Conservation (phyloP, 2,113 vertebrate genomes). For the Centrocercus urophasianus region DNA sequence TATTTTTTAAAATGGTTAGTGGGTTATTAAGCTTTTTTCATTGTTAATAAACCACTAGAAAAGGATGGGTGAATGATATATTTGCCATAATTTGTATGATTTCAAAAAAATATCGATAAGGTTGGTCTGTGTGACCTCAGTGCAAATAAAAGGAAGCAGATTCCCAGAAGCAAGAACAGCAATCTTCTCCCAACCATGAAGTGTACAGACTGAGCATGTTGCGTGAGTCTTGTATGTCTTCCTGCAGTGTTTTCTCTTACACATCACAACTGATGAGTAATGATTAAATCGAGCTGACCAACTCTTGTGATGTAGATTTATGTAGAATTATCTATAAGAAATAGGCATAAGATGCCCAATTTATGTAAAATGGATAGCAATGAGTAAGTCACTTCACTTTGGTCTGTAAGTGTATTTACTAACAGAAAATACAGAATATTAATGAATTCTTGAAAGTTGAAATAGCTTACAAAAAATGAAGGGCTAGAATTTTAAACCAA, state of each 20-base stretch:
- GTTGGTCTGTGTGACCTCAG: neutral
- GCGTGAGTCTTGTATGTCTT: neutral
- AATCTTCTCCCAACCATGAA: neutral
- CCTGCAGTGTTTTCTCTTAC: neutral
- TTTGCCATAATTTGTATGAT: neutral
- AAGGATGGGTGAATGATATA: neutral
- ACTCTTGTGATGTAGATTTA: neutral
- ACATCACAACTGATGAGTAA: neutral
- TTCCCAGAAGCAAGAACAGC: neutral
- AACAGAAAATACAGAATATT: neutral
- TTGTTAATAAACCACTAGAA: neutral
- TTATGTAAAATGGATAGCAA: neutral
- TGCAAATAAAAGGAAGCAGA: neutral
- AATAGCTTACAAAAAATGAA: neutral
- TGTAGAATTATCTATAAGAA: neutral
- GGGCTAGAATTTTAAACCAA: neutral
- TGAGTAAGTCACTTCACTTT: neutral
- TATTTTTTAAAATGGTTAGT: neutral
- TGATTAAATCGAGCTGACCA: neutral
- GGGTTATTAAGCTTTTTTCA: neutral
- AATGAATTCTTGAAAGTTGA: neutral
- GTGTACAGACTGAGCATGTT: neutral
- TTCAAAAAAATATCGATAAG: neutral
- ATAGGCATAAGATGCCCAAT: neutral
- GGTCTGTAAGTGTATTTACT: neutral